Base-by-base conservation (phyloP, 2,888 invertebrate species). In the Clistopyga incitator region DNA sequence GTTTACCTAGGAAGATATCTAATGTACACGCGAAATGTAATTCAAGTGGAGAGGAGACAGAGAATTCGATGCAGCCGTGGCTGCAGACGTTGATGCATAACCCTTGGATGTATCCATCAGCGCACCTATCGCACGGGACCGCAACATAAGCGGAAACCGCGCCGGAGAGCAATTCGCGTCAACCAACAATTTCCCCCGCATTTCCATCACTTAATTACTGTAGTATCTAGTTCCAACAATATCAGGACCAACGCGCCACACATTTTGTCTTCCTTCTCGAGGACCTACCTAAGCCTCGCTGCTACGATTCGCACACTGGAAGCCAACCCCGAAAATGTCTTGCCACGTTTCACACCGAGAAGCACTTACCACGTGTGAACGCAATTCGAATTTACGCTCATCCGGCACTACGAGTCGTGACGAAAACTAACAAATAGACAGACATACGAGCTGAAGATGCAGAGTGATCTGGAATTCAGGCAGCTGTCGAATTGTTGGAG, bases 131-230 rank as follows among this genome's bases (percentile, higher is more conserved):
- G 25, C 8, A 20, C 2, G 4, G 18, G 15, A 23, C 23, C 20
- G 34, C 20, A 13, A 20, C 8, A 42, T 1, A 20, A 23, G 15
- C 10, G 71, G 45, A 72, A 59, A 56, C 56, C 56, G 1, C 23
- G 23, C 18, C 4, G 42, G n/a, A 59, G 29, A 23, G 38, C 54
- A 13, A 23, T 20, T 72, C 45, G 42, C 15, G 38, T 23, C 1
- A 13, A 61, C 20, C 18, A 59, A 47, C 65, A 25, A 59, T 76
- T 75, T 70, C 64, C 25, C 18, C 42, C 4, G 29, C 75, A 64
- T 79, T 79, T 71, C 65, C 71, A 82, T 82, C 79, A 42, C 47
- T 75, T 47, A 82, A 75, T 79, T 82, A 70, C 38, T 2, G 56
- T 25, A n/a, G 56, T 56, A 64, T 70, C 25, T n/a, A 50, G 50